Conservation (phyloP, 1,140 invertebrate genomes). For the Phthorimaea operculella region DNA sequence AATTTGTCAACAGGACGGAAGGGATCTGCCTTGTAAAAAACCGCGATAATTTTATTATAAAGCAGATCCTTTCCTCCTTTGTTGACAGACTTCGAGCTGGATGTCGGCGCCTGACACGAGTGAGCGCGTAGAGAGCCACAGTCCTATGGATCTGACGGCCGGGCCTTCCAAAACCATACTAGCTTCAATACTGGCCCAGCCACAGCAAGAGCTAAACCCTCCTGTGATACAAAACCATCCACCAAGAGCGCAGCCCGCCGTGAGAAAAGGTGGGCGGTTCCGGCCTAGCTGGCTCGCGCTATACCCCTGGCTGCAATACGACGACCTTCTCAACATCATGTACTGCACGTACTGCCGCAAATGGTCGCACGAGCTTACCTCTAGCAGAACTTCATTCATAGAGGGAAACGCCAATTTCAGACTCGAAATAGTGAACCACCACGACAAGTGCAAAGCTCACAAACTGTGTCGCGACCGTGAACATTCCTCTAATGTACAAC, state of each 20-base stretch:
- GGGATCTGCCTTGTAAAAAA: conserved; percentile 42
- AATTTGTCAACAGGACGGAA: conserved; percentile 48
- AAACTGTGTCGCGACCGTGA: conserved; percentile 70
- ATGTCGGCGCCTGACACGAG: conserved; percentile 12
- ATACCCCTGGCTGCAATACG: conserved; percentile 77
- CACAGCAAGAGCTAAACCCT: conserved; percentile 18
- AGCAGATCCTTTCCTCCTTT: conserved; percentile 73
- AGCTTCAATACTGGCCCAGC: conserved; percentile 22
- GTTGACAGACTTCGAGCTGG: conserved; percentile 71
- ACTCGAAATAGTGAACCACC: conserved; percentile 80
- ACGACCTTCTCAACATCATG: conserved; percentile 75
- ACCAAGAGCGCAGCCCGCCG: conserved; percentile 7
- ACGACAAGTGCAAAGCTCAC: conserved; percentile 81
- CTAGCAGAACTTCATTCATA: conserved; percentile 78
- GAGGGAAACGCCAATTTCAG: conserved; percentile 80
- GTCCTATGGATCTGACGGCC: conserved; percentile 18
- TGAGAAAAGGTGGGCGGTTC: conserved; percentile 73
- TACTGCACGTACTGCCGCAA: conserved; percentile 78
- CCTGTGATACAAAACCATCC: conserved; percentile 10
- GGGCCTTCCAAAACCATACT: conserved; percentile 17
- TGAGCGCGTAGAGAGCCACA: conserved; percentile 9
- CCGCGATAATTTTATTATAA: conserved; percentile 17
- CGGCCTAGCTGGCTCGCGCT: conserved; percentile 73
- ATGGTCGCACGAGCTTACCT: conserved; percentile 75
- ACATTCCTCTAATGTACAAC: conserved; percentile 10